Percentiles rank a stretch among this genome's conserved stretches.
phyloP scores from a whole-genome alignment of 2,113 vertebrate genomes.

The Oenanthe oenanthe region DNA sequence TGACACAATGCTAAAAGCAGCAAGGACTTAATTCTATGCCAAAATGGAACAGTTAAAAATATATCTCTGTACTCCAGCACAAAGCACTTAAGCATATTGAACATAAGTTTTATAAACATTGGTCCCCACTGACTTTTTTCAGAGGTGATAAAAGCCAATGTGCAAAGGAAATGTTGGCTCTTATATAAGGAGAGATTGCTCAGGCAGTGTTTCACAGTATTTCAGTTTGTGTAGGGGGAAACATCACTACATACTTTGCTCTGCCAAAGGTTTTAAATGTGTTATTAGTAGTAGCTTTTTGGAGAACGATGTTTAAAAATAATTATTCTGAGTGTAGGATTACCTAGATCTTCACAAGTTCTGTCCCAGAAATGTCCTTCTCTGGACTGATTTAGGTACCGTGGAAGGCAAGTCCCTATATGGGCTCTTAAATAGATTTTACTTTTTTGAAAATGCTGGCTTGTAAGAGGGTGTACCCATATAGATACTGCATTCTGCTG shows the following conservation, averaged over 20 bases:
- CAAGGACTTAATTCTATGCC: not conserved
- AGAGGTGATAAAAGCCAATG: not conserved
- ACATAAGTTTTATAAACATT: not conserved
- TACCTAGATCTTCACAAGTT: not conserved
- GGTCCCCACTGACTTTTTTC: not conserved
- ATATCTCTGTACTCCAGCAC: not conserved
- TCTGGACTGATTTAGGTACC: not conserved
- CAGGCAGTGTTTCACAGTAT: not conserved
- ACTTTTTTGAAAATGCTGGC: not conserved
- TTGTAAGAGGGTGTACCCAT: not conserved
- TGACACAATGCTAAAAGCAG: not conserved
- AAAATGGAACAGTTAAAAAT: not conserved
- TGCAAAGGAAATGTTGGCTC: not conserved
- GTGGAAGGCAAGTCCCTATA: not conserved
- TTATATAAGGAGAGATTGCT: not conserved
- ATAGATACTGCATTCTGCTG: not conserved
- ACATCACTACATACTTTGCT: not conserved
- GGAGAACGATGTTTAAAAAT: conserved; percentile 13
- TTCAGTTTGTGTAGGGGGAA: not conserved
- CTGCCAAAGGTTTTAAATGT: not conserved
- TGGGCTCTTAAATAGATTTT: not conserved
- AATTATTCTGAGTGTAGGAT: not conserved
- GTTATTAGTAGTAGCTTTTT: conserved; percentile 20
- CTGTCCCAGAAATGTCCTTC: conserved; percentile 10
- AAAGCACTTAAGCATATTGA: not conserved